phyloP scores from a whole-genome alignment of 1,140 invertebrate species.

The Drosophila insularis region DNA sequence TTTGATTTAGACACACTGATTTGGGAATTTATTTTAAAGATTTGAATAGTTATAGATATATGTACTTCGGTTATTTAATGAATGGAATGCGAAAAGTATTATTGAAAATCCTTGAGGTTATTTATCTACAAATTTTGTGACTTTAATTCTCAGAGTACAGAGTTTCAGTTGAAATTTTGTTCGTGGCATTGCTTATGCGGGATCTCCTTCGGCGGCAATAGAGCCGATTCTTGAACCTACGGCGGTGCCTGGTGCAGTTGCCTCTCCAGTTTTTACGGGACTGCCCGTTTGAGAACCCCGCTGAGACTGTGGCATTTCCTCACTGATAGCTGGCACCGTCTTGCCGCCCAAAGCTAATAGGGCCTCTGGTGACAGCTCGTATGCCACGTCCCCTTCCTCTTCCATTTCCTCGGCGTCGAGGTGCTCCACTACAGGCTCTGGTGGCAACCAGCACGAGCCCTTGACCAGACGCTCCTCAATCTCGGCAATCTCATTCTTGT shows the following conservation, averaged over 20 bases:
- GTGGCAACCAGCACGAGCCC: slow-evolving; percentile 63
- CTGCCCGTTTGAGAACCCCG: background rate
- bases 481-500: slow-evolving; percentile 71
- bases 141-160: no score
- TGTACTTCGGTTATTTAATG: no score
- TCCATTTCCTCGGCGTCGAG: slow-evolving; percentile 40
- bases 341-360: slow-evolving; percentile 55
- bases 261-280: background rate
- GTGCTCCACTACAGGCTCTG: slow-evolving; percentile 45
- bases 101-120: no score
- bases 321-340: background rate
- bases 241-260: background rate
- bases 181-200: no score
- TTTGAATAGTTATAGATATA: no score
- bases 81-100: no score
- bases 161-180: no score
- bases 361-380: slow-evolving; percentile 27
- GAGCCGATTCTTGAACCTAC: background rate
- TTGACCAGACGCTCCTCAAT: slow-evolving; percentile 65
- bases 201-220: background rate
- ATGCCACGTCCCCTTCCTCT: slow-evolving; percentile 31
- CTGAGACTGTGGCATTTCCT: background rate
- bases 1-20: no score
- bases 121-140: background rate
- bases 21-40: no score